Evolutionary conservation across 53 echinoderm and acorn worm species (phyloP), one percentile per base, ranked within the genome.

Genomic region (Echinarachnius parma): DNA sequence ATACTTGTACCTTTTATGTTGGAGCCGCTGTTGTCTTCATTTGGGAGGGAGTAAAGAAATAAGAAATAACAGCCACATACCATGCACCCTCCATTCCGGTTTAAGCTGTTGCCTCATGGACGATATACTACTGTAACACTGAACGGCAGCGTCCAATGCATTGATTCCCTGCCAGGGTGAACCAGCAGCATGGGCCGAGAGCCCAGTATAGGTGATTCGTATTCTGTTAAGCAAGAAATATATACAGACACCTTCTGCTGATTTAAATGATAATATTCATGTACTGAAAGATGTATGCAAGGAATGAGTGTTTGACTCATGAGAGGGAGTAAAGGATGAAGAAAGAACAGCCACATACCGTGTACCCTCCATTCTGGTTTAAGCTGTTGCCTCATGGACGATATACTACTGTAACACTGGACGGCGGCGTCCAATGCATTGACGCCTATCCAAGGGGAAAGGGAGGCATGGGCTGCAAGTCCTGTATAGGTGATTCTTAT

Each of bases 341-440:
- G n/a, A n/a, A n/a, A n/a, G n/a, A n/a, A n/a, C n/a, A n/a, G n/a
- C n/a, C n/a, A n/a, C 52, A 15, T n/a, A 19, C 52, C 52, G 18
- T 50, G 52, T 5, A 50, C 52, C 20, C 92, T 70, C 53, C 84
- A 81, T 18, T 60, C 46, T 13, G 87, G 92, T 56, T 78, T 77
- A 16, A 92, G 53, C 72, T 92, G 92, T 45, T 92, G 87, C 33
- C 92, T 84, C 84, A 87, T 76, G 14, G 71, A 58, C 18, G 84
- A 77, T 46, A 92, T 86, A 42, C 61, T 53, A 20, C 35, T 79
- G 66, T 92, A 88, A 31, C 83, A 92, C 53, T 62, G 48, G 23
- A 92, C 87, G 28, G 87, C 92, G 28, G 92, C 92, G 56, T 92
- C 92, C 21, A 92, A 45, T 14, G 93, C 93, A 29, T 93, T 93